phyloP scores from a whole-genome alignment of 2,888 invertebrate genomes.

The Heliconius hortense region DNA sequence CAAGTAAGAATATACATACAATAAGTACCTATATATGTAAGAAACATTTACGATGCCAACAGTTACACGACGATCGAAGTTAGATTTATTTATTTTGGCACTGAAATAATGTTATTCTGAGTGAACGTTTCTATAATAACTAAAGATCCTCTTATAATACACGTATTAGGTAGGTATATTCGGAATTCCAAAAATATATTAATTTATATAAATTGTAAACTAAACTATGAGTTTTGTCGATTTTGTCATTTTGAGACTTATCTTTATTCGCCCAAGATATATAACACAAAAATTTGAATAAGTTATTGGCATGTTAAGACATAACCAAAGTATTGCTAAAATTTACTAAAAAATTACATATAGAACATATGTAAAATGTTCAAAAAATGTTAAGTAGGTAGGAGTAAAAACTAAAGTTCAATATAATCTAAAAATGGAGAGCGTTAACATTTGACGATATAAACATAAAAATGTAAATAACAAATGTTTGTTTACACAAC shows the following conservation, averaged over 20 bases:
- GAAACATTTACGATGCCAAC: slow-evolving; percentile 9
- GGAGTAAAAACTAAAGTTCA: neutral
- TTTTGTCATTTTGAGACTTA: no score
- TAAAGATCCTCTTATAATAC: neutral
- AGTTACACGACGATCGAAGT: neutral
- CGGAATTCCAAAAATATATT: neutral
- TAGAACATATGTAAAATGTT: no score
- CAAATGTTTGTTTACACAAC: neutral
- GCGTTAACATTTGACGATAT: neutral
- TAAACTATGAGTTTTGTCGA: no score
- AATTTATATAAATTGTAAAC: neutral
- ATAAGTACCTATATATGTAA: neutral
- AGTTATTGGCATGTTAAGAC: no score
- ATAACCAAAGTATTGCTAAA: no score
- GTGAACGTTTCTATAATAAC: slow-evolving; percentile 3
- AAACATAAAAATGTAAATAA: neutral
- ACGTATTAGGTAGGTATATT: no score
- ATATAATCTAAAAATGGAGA: neutral
- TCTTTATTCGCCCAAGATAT: no score
- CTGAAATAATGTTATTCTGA: neutral
- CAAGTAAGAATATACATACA: neutral
- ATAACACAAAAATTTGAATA: no score
- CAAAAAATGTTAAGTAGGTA: no score
- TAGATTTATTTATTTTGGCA: slow-evolving; percentile 12
- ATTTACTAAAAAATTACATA: no score